phyloP scores from a whole-genome alignment of 2,797 vertebrate species.

The Danio tinwini region DNA sequence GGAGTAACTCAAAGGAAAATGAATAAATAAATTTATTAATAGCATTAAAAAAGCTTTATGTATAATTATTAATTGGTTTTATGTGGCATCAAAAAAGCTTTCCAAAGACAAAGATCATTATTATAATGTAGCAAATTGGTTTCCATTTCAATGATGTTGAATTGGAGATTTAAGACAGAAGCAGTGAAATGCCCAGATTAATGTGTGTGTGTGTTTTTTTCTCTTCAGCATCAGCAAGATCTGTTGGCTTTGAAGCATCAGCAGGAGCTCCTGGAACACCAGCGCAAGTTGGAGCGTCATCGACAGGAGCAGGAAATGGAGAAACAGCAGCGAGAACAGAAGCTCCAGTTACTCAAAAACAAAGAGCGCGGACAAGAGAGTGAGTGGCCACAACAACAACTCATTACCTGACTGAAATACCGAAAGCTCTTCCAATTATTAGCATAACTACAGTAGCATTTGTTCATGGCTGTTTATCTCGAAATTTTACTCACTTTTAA shows the following conservation, averaged over 20 bases:
- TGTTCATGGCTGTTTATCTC: not conserved
- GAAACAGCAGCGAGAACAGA: slow-evolving; percentile 96
- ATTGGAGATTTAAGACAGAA: too few species aligned
- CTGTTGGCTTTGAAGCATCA: slow-evolving; percentile 95
- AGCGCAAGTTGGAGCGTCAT: slow-evolving; percentile 94
- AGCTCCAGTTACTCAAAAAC: slow-evolving; percentile 94
- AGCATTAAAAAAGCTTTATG: too few species aligned
- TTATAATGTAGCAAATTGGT: too few species aligned
- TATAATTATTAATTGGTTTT: too few species aligned
- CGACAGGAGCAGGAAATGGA: slow-evolving; percentile 94
- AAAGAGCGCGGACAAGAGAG: slow-evolving; percentile 98
- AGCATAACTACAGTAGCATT: not conserved
- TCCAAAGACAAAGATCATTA: too few species aligned
- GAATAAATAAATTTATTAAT: too few species aligned
- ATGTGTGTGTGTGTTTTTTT: not conserved
- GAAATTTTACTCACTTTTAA: not conserved
- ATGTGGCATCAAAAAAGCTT: too few species aligned
- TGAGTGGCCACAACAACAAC: slow-evolving; percentile 75
- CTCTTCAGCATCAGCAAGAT: slow-evolving; percentile 93
- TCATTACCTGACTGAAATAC: slow-evolving; percentile 6
- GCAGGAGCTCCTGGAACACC: slow-evolving; percentile 95
- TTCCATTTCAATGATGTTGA: too few species aligned
- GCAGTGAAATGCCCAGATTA: too few species aligned
- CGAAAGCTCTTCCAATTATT: not conserved
- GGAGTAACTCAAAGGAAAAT: too few species aligned